phyloP scores from a whole-genome alignment of 2,797 vertebrate genomes.

The Percopsis omiscomaycus region DNA sequence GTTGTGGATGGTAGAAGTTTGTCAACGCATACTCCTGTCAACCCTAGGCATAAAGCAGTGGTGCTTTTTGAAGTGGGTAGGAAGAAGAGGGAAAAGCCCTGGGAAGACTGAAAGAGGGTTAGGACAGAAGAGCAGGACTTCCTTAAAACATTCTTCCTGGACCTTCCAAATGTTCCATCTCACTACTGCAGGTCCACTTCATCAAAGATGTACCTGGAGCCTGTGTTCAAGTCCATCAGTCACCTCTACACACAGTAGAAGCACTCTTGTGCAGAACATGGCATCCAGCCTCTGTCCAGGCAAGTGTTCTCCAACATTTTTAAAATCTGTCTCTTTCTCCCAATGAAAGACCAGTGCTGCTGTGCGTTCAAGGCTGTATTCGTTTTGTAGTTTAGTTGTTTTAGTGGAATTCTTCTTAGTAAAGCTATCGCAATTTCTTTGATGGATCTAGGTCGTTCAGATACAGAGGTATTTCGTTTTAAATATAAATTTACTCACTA shows the following conservation, averaged over 20 bases:
- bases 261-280: not conserved
- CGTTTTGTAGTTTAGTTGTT: too few relatives aligned
- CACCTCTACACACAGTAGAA: constrained; percentile 14
- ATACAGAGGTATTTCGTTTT: too few relatives aligned
- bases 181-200: constrained; percentile 16
- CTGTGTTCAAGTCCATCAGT: constrained; percentile 23
- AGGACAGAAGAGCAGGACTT: constrained; percentile 14
- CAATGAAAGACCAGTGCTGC: too few relatives aligned
- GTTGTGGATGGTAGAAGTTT: not conserved
- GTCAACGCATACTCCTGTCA: constrained; percentile 5
- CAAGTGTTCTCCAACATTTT: too few relatives aligned
- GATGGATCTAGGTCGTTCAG: too few relatives aligned
- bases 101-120: not conserved
- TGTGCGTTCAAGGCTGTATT: too few relatives aligned
- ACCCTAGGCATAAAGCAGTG: constrained; percentile 18
- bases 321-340: too few relatives aligned
- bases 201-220: constrained; percentile 26
- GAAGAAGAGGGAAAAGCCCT: constrained; percentile 5
- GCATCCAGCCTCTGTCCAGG: not conserved
- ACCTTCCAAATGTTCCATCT: constrained; percentile 27
- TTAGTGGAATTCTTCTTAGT: too few relatives aligned
- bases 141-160: constrained; percentile 17
- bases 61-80: constrained; percentile 13
- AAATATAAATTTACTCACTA: too few relatives aligned
- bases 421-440: too few relatives aligned